Evolutionary conservation across 2,797 vertebrate species (phyloP), one percentile per base, ranked within the genome.

Genomic region (Tapirus indicus): DNA sequence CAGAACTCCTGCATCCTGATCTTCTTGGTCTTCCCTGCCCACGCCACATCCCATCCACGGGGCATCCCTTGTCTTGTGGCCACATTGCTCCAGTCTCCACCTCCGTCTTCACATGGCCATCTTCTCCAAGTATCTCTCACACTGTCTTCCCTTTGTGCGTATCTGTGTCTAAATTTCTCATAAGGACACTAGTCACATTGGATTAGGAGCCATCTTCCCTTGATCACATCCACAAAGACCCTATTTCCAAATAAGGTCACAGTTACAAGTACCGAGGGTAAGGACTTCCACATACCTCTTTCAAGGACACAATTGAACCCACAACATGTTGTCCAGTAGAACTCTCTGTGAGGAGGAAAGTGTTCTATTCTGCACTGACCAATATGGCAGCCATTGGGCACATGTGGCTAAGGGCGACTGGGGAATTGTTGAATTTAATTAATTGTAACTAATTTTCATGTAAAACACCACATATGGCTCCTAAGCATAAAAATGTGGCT

Each of bases 311-410:
- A 75, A 25, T 25, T 23, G 12, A 60, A 56, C 13, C 20, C 38
- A 7, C 52, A 38, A 41, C 25, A 58, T 23, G 12, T 35, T 11
- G n/a, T 13, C 52, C 54, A 11, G 54, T 9, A 38, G 52, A 25
- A 13, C 52, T 8, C 35, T 38, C 72, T 14, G 10, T 29, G 44
- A 88, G 12, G 32, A 21, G 3, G 17, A 16, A 66, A 29, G 23
- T 1, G 0, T 21, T 8, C 25, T 16, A 9, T 20, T 21, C 25
- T 12, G 2, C 0, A 0, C 4, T 2, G 18, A 29, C 71, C 58
- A 52, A 35, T 13, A 10, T 6, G 56, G 23, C 10, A 47, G 23
- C 56, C 58, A 0, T 5, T n/a, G 3, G 18, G 12, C 72, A 11
- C 60, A 10, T 12, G 35, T 41, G 18, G 38, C 12, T 4, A 47